These are phyloP conservation scores for Zonotrichia albicollis DNA, from an alignment of 2,797 vertebrate genomes.

Conservation along the genomic window DNA sequence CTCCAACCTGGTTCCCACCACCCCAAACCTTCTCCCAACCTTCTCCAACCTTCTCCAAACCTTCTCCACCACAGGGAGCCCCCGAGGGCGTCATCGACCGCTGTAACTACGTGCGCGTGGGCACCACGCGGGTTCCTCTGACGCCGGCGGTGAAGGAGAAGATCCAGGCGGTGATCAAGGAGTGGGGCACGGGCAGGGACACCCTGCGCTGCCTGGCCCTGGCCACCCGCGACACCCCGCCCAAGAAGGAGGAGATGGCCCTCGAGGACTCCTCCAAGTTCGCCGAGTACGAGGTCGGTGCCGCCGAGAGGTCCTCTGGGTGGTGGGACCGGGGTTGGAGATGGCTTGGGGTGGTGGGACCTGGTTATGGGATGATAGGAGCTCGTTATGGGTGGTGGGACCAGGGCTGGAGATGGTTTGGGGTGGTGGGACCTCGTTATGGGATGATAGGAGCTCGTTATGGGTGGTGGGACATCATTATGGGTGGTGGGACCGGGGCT, in stretches of 20 bases:
- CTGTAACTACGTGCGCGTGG: not conserved
- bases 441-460: too few species aligned
- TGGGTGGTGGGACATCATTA: too few species aligned
- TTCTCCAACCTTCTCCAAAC: too few species aligned
- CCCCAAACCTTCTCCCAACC: too few species aligned
- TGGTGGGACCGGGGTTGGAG: not conserved
- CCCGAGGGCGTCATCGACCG: not conserved
- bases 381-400: not conserved
- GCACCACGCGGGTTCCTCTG: not conserved
- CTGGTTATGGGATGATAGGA: not conserved
- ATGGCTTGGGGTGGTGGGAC: not conserved
- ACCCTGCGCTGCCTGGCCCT: not conserved
- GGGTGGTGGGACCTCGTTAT: not conserved
- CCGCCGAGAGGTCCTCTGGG: rapidly evolving
- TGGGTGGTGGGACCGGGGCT: not conserved
- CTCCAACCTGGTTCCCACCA: too few species aligned
- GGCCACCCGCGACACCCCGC: not conserved
- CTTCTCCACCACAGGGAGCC: too few species aligned
- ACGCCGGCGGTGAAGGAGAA: not conserved
- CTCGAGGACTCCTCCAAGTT: not conserved
- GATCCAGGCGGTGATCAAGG: not conserved
- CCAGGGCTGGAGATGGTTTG: too few species aligned
- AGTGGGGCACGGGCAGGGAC: not conserved
- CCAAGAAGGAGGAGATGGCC: not conserved
- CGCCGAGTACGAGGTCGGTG: not conserved